phyloP scores from a whole-genome alignment of 1,140 invertebrate species.

The Pseudoatta argentina region DNA sequence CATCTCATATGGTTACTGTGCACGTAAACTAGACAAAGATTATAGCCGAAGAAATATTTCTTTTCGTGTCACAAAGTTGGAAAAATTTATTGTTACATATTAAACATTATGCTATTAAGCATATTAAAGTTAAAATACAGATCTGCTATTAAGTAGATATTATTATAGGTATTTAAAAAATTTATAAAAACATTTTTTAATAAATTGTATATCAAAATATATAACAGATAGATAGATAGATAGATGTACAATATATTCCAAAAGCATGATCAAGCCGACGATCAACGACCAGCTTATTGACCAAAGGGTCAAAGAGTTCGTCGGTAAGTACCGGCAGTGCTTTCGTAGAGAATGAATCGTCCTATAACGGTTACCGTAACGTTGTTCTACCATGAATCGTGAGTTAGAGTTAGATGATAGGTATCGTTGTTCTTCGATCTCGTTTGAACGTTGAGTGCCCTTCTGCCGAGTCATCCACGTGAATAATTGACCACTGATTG shows the following conservation, averaged over 20 bases:
- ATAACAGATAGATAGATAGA: not conserved
- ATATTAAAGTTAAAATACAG: not conserved
- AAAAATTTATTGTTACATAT: not conserved
- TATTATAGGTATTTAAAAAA: not conserved
- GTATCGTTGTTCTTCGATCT: constrained; percentile 67
- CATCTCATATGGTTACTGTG: constrained; percentile 19
- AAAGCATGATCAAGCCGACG: constrained; percentile 12
- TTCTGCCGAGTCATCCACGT: constrained; percentile 64
- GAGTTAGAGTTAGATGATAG: constrained; percentile 68
- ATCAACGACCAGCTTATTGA: constrained; percentile 37
- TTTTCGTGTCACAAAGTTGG: not conserved
- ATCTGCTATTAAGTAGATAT: not conserved
- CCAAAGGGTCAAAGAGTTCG: constrained; percentile 32
- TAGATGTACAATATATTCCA: not conserved
- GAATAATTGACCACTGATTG: constrained; percentile 72
- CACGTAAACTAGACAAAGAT: constrained; percentile 5
- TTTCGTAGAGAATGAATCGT: constrained; percentile 39
- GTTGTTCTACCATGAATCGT: constrained; percentile 55
- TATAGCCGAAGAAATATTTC: not conserved
- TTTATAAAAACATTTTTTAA: not conserved
- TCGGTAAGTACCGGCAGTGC: constrained; percentile 1
- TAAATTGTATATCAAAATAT: not conserved
- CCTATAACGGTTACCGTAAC: constrained; percentile 27
- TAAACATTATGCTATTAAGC: not conserved
- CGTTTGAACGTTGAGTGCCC: constrained; percentile 34